Base-by-base conservation (phyloP, 2,888 invertebrate species). In the Campopleginae sp. region DNA sequence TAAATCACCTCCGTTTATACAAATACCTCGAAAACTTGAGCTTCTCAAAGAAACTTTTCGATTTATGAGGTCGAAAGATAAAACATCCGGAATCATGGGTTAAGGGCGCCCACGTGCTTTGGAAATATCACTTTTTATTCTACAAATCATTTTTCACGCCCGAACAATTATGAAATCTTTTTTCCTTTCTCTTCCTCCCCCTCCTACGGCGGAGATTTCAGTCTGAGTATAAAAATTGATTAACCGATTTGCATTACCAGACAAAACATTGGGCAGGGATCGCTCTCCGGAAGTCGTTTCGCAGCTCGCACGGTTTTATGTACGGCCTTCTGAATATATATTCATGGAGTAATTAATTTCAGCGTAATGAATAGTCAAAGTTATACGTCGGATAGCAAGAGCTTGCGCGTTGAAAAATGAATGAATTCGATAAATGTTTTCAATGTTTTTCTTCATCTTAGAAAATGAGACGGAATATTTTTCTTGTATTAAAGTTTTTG, bases 401-500 rank as follows among this genome's bases (percentile, higher is more conserved):
- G 1, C 19, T n/a, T 19, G n/a, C 38, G 5, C 8, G 8, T 38
- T 38, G 38, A 54, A 14, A 27, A 58, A 27, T 58, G 4, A 54
- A 54, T 58, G 1, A 27, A 58, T 14, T 27, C 14, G 14, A 14
- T 27, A 14, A 58, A 58, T 27, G 27, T 27, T 27, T 8, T 27
- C 14, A 58, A 27, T 27, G 12, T 14, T 3, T 58, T 58, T 48
- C 17, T 58, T 58, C 58, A 4, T 27, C 6, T 14, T 3, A 58
- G 12, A 4, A 14, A 5, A 58, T 58, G 23, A 27, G 27, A 44
- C 27, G 61, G 48, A 70, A 68, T 44, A 66, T 70, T n/a, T 58
- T 33, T 27, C 61, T 68, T 86, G 72, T 79, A 75, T 85, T 66
- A 1, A 10, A 38, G 10, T 80, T 75, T 84, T 86, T 27, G 0